Evolutionary conservation across 2,113 vertebrate species (phyloP).

Genomic region (Phainopepla nitens): DNA sequence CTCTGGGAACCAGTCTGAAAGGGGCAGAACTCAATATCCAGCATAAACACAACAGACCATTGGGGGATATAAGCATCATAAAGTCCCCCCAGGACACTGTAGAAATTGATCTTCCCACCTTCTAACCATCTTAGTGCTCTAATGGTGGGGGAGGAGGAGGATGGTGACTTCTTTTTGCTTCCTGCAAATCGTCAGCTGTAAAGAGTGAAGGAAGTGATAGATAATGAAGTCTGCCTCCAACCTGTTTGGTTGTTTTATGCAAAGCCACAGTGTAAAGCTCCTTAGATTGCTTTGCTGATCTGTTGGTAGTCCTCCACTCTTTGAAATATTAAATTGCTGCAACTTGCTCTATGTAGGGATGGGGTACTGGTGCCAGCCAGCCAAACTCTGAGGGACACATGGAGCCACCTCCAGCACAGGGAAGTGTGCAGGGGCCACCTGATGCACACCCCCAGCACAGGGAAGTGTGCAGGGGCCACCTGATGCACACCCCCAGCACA

Average conservation of each 20-base stretch:
- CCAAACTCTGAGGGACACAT: neutral
- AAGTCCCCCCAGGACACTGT: neutral
- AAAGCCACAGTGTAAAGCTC: neutral
- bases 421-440: neutral
- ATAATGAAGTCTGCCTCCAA: neutral
- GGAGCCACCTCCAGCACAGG: neutral
- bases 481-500: neutral
- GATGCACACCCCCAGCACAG: neutral
- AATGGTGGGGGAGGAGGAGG: neutral
- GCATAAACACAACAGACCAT: neutral
- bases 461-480: neutral
- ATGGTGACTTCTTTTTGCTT: neutral
- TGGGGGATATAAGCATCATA: neutral
- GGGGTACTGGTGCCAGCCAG: neutral
- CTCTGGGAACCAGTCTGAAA: neutral
- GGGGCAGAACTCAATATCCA: neutral
- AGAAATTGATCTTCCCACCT: neutral
- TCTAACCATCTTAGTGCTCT: neutral
- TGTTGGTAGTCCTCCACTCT: neutral
- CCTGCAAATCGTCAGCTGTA: neutral
- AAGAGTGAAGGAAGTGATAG: neutral
- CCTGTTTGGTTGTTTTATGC: neutral
- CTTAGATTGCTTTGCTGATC: neutral
- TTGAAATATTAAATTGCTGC: neutral
- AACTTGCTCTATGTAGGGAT: rapidly evolving